These are phyloP conservation scores for Spodoptera exigua DNA, from an alignment of 2,888 invertebrate species.

Conservation along the genomic window DNA sequence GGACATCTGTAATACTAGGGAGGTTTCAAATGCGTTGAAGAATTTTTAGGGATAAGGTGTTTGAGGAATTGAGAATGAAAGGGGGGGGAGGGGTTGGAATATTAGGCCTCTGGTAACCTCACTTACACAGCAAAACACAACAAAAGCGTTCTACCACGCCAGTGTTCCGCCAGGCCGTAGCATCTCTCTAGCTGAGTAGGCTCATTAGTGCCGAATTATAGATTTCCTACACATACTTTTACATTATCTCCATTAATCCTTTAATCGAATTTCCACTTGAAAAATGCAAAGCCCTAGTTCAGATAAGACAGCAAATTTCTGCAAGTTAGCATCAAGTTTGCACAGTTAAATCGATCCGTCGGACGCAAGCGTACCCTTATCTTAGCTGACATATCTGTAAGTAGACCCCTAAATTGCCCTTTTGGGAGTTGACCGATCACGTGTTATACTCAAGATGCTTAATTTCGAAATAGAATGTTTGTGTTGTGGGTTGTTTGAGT, in stretches of 20 bases:
- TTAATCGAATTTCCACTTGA: neutral
- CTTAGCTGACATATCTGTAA: constrained; percentile 76
- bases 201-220: no score
- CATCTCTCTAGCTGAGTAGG: no score
- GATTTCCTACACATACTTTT: no score
- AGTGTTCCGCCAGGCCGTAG: no score
- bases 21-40: no score
- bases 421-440: constrained; percentile 72
- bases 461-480: constrained; percentile 34
- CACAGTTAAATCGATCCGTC: constrained; percentile 65
- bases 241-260: neutral
- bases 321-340: constrained; percentile 49
- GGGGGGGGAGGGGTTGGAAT: no score
- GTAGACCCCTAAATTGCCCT: constrained; percentile 73
- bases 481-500: constrained; percentile 23
- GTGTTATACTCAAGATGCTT: constrained; percentile 56
- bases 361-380: constrained; percentile 74
- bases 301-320: constrained; percentile 36
- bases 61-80: no score
- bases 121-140: no score
- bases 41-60: no score
- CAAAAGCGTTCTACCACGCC: no score
- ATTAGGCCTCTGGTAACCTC: no score
- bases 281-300: constrained; percentile 18
- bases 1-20: no score